Base-by-base conservation (phyloP, 1,140 invertebrate genomes). In the Drosophila baimaii region DNA sequence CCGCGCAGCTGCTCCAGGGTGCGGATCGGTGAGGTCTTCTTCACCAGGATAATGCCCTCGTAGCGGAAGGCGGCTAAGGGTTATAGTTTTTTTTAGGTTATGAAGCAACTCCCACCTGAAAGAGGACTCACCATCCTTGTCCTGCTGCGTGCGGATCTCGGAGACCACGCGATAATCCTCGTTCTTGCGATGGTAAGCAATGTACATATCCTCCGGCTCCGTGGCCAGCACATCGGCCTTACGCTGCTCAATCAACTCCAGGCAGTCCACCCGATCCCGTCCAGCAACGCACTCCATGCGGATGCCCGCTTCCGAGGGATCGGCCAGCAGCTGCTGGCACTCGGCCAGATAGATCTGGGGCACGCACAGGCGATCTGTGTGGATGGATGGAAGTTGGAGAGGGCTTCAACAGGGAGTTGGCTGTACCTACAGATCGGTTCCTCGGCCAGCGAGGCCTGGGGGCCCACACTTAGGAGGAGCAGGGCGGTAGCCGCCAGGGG, bases 211-310 rank as follows among this genome's bases (percentile, higher is more conserved):
- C 83, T 97, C 96, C 2, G 97, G 96, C 83, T 98, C 97, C 1
- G 96, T 94, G 13, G 95, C 95, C 17, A 95, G 94, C 25, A 97
- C 94, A 91, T 98, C 97, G 0, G 96, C 97, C 78, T 96, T 93
- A 41, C 95, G 94, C 76, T 95, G 93, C 46, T 95, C 94, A 25
- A 98, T 95, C 86, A 94, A 94, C 21, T 94, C 93, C 74, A 97
- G 93, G 81, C 97, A 98, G 37, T 96, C 95, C 62, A 95, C 92
- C 49, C 95, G 95, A 91, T 96, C 95, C 76, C 95, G 93, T 2
- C 95, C 95, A 3, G 94, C 90, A 5, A 96, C 93, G 90, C 95
- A 96, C 79, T 94, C 92, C 70, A 95, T 93, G 13, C 92, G 91
- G 12, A 94, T 94, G 58, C 95, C 93, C 71, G 94, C 94, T 75